Percentiles rank a stretch among this genome's conserved stretches.
Evolutionary conservation across 2,888 invertebrate genomes (phyloP).

Genomic region (Tetrapedia diversipes): DNA sequence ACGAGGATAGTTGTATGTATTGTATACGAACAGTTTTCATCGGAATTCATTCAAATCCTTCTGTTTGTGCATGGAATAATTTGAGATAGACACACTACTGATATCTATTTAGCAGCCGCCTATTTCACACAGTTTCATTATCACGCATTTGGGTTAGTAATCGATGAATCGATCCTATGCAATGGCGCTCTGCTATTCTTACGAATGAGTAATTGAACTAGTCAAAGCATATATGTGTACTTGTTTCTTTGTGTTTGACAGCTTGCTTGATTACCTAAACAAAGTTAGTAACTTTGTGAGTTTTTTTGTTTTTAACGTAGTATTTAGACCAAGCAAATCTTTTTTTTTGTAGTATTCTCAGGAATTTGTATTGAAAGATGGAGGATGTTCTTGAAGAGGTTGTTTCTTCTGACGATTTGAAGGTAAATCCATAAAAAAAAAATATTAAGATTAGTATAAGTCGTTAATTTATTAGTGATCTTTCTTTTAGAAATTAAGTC

Average conservation of each 20-base stretch:
- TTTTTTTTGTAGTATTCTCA: conserved; percentile 16
- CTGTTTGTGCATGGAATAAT: too few species aligned
- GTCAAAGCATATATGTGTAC: conserved; percentile 3
- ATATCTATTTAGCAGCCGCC: too few species aligned
- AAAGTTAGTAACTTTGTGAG: conserved; percentile 39
- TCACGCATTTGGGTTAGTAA: too few species aligned
- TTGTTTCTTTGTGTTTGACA: conserved; percentile 53
- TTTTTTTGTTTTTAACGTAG: conserved; percentile 44
- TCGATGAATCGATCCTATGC: too few species aligned
- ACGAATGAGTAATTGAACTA: conserved; percentile 25
- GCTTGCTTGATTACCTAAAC: conserved; percentile 29
- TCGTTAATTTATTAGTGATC: background rate
- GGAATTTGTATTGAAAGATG: conserved; percentile 83
- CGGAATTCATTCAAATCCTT: too few species aligned
- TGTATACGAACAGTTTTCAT: too few species aligned
- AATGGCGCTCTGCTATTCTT: conserved; percentile 29
- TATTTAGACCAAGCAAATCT: conserved; percentile 34
- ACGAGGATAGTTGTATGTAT: too few species aligned
- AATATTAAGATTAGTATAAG: background rate
- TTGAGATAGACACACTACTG: too few species aligned
- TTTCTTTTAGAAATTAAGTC: background rate
- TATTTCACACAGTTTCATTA: too few species aligned
- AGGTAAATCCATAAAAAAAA: conserved; percentile 84
- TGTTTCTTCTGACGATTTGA: conserved; percentile 92
- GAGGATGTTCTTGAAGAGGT: conserved; percentile 92